Base-by-base conservation (phyloP, 2,888 invertebrate genomes). In the Eupithecia exiguata region DNA sequence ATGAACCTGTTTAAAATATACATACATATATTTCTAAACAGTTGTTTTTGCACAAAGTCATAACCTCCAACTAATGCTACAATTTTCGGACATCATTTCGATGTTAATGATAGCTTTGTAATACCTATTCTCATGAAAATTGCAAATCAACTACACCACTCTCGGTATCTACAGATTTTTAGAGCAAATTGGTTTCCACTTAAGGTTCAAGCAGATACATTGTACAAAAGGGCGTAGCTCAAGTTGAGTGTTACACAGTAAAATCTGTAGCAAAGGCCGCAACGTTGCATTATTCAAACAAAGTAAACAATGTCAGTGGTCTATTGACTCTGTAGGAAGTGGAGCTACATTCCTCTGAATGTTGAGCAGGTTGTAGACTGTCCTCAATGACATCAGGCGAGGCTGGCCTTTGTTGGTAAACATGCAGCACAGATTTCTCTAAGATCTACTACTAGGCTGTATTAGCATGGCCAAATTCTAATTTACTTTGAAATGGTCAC, bases 261-360 rank as follows among this genome's bases (percentile, higher is more conserved):
- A n/a, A 53, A 12, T 53, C 21, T 53, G 53, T 1, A 61, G 30
- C 30, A 61, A 61, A 61, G 30, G 30, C 30, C 12, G 5, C 5
- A 53, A 30, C 16, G 61, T 61, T 61, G 58, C 25, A 71, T 71
- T 67, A 71, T 67, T 71, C 66, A 71, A 43, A 58, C 6, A 40
- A 58, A 40, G 4, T 18, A 30, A 9, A 63, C 62, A 70, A 70
- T 70, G 70, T 70, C 62, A 70, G 14, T n/a, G 63, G 12, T 53
- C 43, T 12, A 35, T 43, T 67, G 46, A 68, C n/a, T 38, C 58
- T 38, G 61, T 71, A 71, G 70, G 72, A 75, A 75, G 75, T 72
- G 63, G 72, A 75, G 62, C 69, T 40, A 62, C 75, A 75, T 75
- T 72, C 75, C 72, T 12, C 38, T 43, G 63, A 21, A 21, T 53